These are phyloP conservation scores for Hiodon alosoides DNA, from an alignment of 2,113 vertebrate genomes.

Conservation along the genomic window DNA sequence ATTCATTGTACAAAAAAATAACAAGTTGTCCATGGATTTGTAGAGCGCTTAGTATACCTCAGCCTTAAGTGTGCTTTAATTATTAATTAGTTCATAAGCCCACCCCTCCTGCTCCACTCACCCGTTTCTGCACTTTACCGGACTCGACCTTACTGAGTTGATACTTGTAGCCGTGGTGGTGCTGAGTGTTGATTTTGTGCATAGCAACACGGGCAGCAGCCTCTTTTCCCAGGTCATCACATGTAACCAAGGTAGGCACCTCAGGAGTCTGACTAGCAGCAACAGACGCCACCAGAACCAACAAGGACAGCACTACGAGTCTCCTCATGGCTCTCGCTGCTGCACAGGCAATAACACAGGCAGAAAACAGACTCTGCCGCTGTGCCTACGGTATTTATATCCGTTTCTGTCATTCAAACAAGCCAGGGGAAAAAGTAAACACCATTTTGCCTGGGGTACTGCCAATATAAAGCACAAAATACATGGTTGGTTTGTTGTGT, in stretches of 20 bases:
- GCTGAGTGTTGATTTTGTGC: slow-evolving; percentile 39
- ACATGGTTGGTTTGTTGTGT: not conserved
- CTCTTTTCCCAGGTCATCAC: not conserved
- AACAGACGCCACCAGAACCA: slow-evolving; percentile 21
- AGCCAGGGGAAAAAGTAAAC: slow-evolving; percentile 9
- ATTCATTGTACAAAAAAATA: no score
- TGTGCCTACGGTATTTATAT: slow-evolving; percentile 11
- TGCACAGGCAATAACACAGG: not conserved
- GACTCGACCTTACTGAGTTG: slow-evolving; percentile 2
- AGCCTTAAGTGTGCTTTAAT: no score
- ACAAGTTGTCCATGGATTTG: no score
- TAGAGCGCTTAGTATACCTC: no score
- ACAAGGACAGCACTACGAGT: slow-evolving; percentile 20
- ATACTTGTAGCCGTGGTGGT: slow-evolving; percentile 54
- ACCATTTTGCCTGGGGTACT: slow-evolving; percentile 6
- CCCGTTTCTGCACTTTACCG: slow-evolving; percentile 21
- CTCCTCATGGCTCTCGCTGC: slow-evolving; percentile 35
- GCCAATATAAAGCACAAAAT: slow-evolving; percentile 20
- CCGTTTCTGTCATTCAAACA: slow-evolving; percentile 7
- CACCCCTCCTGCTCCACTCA: not conserved
- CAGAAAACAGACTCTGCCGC: not conserved
- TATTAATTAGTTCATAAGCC: not conserved
- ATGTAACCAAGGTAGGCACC: slow-evolving; percentile 19
- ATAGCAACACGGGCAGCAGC: not conserved
- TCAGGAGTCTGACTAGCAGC: not conserved